Percentiles rank a stretch among this genome's conserved stretches.
phyloP scores from a whole-genome alignment of 2,113 vertebrate species.

The Podocnemis expansa region DNA sequence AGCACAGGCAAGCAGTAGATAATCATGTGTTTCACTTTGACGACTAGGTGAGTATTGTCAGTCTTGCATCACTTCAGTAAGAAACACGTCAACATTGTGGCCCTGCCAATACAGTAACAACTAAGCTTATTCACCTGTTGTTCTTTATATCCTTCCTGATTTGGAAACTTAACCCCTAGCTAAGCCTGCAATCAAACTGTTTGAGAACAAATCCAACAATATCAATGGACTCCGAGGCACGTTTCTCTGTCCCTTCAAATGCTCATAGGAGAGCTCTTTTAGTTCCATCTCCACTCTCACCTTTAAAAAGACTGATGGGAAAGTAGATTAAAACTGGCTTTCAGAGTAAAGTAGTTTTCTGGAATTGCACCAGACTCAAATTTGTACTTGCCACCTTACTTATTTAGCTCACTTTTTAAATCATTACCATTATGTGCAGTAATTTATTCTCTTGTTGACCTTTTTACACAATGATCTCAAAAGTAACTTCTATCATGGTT shows the following conservation, averaged over 20 bases:
- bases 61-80: constrained; percentile 23
- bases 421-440: neutral
- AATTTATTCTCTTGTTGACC: neutral
- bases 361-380: neutral
- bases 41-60: neutral
- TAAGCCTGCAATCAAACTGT: neutral
- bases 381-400: neutral
- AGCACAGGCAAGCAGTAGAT: neutral
- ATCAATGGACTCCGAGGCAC: neutral
- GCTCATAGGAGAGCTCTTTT: neutral
- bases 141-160: neutral
- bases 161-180: neutral
- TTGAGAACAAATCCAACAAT: neutral
- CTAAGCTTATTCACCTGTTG: neutral
- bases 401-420: neutral
- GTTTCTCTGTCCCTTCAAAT: neutral
- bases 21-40: neutral
- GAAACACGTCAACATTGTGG: neutral
- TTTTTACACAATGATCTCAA: neutral
- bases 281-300: neutral
- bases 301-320: neutral
- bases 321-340: neutral
- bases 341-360: neutral
- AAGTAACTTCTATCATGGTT: neutral
- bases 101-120: neutral